phyloP scores from a whole-genome alignment of 2,113 vertebrate species.

The Urocolius indicus region DNA sequence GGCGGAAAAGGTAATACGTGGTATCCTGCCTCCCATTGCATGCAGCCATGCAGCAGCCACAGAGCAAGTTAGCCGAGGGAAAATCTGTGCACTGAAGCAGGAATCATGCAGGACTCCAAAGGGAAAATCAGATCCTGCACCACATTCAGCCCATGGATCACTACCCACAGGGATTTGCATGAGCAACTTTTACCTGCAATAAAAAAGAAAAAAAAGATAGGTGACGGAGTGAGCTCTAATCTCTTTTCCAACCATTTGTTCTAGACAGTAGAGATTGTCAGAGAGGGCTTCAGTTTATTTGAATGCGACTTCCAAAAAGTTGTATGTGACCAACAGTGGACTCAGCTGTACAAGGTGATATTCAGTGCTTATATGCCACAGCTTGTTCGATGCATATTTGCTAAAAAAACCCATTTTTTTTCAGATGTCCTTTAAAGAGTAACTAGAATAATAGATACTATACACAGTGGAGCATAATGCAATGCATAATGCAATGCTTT shows the following conservation, averaged over 20 bases:
- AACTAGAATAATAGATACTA: background rate
- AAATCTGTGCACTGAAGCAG: background rate
- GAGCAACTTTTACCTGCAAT: background rate
- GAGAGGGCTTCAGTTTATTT: background rate
- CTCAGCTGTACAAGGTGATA: background rate
- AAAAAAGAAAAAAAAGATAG: background rate
- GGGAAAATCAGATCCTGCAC: background rate
- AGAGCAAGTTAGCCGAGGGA: background rate
- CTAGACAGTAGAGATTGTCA: background rate
- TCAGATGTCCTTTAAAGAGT: background rate
- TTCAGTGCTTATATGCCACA: background rate
- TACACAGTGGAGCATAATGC: background rate
- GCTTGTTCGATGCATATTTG: background rate
- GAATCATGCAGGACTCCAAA: background rate
- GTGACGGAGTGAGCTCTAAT: background rate
- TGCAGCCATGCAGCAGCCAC: background rate
- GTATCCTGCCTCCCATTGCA: background rate
- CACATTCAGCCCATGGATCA: background rate
- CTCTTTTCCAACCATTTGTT: background rate
- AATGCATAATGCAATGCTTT: background rate
- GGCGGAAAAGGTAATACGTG: background rate
- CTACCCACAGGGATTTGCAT: background rate
- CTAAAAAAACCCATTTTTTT: background rate
- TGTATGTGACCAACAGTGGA: background rate
- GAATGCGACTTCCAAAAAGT: background rate